phyloP scores from a whole-genome alignment of 92 coral and sea anemone species.

The Porites cylindrica region DNA sequence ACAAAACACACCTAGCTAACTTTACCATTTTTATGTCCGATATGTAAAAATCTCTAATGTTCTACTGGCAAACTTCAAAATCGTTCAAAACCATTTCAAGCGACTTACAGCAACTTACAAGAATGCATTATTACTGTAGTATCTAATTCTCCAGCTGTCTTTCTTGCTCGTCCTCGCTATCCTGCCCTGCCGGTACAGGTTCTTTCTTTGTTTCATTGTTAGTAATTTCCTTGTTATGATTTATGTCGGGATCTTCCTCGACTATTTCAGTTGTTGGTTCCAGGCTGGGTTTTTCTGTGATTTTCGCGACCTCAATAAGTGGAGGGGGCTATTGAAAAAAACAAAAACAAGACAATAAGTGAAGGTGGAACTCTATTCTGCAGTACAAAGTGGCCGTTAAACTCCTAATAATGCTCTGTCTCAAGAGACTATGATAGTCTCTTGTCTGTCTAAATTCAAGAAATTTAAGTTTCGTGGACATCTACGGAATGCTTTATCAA shows the following conservation, averaged over 20 bases:
- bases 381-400: too few species aligned
- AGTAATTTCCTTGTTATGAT: not conserved
- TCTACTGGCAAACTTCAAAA: too few species aligned
- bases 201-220: not conserved
- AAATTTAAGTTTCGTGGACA: too few species aligned
- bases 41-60: too few species aligned
- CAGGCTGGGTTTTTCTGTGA: not conserved
- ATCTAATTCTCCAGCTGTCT: conserved; percentile 17
- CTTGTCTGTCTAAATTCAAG: too few species aligned
- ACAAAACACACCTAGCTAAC: too few species aligned
- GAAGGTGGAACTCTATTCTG: not conserved
- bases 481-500: too few species aligned
- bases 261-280: conserved; percentile 6
- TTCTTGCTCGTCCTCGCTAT: not conserved
- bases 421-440: too few species aligned
- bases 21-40: too few species aligned
- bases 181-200: not conserved
- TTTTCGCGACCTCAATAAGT: not conserved
- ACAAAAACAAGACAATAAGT: not conserved
- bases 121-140: not conserved
- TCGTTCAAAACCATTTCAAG: too few species aligned
- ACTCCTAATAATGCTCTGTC: too few species aligned
- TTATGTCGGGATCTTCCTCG: not conserved
- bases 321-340: not conserved
- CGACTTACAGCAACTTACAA: too few species aligned